Base-by-base conservation (phyloP, 2,888 invertebrate genomes). In the Mayetiola destructor region DNA sequence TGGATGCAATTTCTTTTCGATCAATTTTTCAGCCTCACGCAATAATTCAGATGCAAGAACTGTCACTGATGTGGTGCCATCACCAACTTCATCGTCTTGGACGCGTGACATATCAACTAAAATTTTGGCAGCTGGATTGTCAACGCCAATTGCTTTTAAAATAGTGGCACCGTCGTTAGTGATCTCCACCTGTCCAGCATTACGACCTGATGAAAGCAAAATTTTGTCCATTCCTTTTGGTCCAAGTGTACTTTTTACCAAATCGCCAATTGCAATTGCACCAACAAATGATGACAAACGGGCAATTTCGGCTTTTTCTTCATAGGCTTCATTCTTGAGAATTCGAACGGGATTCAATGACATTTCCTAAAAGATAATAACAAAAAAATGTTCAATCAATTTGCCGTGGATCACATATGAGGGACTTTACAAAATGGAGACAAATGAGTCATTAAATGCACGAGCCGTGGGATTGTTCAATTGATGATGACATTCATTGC, bases 141-240 rank as follows among this genome's bases (percentile, higher is more conserved):
- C 97, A 18, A 99, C 90, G 57, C 97, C 97, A 58, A 99, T 82
- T 0, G 91, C 83, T 71, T 94, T 91, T 57, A 99, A 76, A 68
- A 99, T 99, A 8, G 99, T 99, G 14, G 99, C 99, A 59, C 99
- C 99, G 75, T 99, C 99, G 73, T 99, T 99, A 56, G 99, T 99
- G 5, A 99, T 93, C 75, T 95, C 88, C 58, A 99, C 90, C 66
- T 80, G 78, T 35, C 88, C 88, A 56, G 84, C 80, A 66, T 81
- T 86, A 59, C 90, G 80, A 1, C 91, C 91, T 63, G 79, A 77
- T 1, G 88, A 81, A 18, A 91, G 84, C 23, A 92, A 74, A 61
- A 92, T 89, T 75, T 91, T 91, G 67, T 91, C 91, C 97, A 99
- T 97, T 67, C 99, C 99, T 75, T 99, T 99, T 1, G 99, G 99